phyloP scores from a whole-genome alignment of 2,113 vertebrate species.

The Elephantulus edwardii region DNA sequence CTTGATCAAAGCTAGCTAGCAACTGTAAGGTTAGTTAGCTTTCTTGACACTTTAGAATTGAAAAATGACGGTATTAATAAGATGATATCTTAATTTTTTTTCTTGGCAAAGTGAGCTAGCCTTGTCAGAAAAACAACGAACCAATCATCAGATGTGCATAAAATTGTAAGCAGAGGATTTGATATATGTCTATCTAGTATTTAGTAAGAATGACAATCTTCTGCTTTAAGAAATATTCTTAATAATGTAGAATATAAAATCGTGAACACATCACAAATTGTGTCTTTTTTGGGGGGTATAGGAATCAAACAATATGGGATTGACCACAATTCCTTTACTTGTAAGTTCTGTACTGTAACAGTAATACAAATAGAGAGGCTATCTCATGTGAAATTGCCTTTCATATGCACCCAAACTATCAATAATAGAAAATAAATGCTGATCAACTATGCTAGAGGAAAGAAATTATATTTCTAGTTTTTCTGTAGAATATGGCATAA shows the following conservation, averaged over 20 bases:
- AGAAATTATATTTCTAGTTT: slow-evolving; percentile 37
- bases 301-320: not conserved
- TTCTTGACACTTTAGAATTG: not conserved
- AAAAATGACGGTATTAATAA: not conserved
- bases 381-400: not conserved
- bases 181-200: not conserved
- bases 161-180: not conserved
- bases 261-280: not conserved
- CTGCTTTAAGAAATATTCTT: not conserved
- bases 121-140: not conserved
- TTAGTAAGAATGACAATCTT: not conserved
- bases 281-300: not conserved
- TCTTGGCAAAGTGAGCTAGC: not conserved
- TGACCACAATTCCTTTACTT: not conserved
- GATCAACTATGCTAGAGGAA: not conserved
- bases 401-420: not conserved
- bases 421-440: slow-evolving; percentile 40
- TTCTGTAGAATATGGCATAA: not conserved
- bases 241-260: not conserved
- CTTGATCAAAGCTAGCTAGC: not conserved
- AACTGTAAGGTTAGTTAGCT: not conserved
- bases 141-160: not conserved
- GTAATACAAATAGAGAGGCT: not conserved
- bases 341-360: not conserved
- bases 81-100: not conserved